Conservation (phyloP, 2,888 invertebrate species). For the Bedellia somnulentella region DNA sequence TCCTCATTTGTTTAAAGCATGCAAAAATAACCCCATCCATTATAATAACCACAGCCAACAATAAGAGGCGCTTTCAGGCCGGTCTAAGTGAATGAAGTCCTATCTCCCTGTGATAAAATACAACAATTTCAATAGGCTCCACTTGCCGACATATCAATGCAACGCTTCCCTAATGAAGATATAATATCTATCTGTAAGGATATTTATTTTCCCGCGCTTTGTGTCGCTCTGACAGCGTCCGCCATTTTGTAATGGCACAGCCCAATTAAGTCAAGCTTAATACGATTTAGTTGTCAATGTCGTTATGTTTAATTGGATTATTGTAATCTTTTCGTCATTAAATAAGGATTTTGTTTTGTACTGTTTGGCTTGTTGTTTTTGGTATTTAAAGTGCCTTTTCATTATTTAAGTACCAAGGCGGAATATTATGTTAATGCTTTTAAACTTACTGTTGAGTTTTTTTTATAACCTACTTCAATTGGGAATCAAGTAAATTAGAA, state of each 20-base stretch:
- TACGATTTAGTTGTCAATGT: constrained; percentile 58
- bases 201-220: constrained; percentile 27
- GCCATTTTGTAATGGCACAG: constrained; percentile 46
- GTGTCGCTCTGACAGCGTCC: constrained; percentile 41
- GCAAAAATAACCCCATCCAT: too few species aligned
- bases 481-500: too few species aligned
- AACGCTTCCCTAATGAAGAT: constrained; percentile 56
- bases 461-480: too few species aligned
- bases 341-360: constrained; percentile 14
- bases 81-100: too few species aligned
- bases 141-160: constrained; percentile 56
- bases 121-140: constrained; percentile 50
- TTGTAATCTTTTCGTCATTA: constrained; percentile 36
- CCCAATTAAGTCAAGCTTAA: constrained; percentile 49
- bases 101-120: constrained; percentile 54
- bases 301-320: constrained; percentile 44
- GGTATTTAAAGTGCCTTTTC: too few species aligned
- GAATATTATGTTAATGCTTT: too few species aligned
- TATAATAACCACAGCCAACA: too few species aligned
- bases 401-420: too few species aligned
- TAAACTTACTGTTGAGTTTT: too few species aligned
- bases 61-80: too few species aligned
- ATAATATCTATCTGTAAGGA: constrained; percentile 39
- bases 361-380: too few species aligned
- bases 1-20: too few species aligned